Base-by-base conservation (phyloP, 1,140 invertebrate species). In the Bursaphelenchus mucronatus region DNA sequence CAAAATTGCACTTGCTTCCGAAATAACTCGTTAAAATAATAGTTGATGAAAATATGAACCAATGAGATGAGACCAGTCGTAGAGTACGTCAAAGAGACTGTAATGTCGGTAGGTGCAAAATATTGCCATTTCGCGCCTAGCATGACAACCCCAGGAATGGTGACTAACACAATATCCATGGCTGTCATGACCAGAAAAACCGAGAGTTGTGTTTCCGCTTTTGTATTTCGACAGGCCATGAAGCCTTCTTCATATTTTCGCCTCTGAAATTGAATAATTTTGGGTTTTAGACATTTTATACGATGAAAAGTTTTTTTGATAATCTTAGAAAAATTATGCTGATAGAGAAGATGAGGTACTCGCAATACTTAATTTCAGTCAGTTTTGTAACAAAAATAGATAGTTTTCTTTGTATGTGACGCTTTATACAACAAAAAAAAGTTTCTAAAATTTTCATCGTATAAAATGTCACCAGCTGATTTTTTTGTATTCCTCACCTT, bases 91-190 rank as follows among this genome's bases (percentile, higher is more conserved):
- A 61, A n/a, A 13, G 50, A 1, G 40, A 61, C 58, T 19, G 30
- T 50, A 1, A 61, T 64, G 58, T 61, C 58, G 40, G 64, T 61
- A 1, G 58, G 58, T 15, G 49, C 43, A 61, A 61, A 61, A 4
- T 17, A 61, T 6, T 61, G 46, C 58, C 58, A 61, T 39, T 61
- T 61, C n/a, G 58, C 58, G n/a, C 58, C 59, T 15, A 61, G 46
- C 64, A 66, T 66, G 11, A 66, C 64, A 67, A 66, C 11, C 3
- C 19, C 21, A 11, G 64, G 64, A 11, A 68, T 68, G 8, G 64
- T 13, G 19, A 61, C 67, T 8, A 66, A 10, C 40, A 52, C 30
- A 44, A 66, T 66, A n/a, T 66, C 65, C 17, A 66, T 57, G n/a
- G 41, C 41, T 6, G 64, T 66, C 64, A 66, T 68, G 45, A 67